Percentiles rank a stretch among this genome's conserved stretches.
phyloP scores from a whole-genome alignment of 2,797 vertebrate genomes.

The Okamejei kenojei region DNA sequence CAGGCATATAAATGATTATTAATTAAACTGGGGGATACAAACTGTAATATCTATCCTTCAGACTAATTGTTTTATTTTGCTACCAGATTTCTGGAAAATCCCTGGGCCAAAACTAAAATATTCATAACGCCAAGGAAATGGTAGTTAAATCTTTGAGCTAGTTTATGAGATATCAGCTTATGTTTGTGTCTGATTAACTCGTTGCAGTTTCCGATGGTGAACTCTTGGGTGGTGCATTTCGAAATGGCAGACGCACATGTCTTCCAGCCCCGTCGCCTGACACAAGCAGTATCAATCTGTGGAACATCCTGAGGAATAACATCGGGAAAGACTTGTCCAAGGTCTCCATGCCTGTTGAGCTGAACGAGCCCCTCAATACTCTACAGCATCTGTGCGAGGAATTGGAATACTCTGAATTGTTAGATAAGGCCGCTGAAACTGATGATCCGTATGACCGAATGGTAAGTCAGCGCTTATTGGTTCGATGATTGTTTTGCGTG shows the following conservation, averaged over 20 bases:
- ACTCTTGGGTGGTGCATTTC: conserved; percentile 82
- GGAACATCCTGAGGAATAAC: conserved; percentile 98
- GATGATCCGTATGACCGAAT: conserved; percentile 91
- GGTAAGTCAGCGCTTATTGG: conserved; percentile 58
- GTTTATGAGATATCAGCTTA: not conserved
- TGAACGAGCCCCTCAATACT: conserved; percentile 96
- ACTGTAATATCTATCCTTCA: not conserved
- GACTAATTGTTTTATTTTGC: conserved; percentile 3
- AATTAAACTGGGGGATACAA: not conserved
- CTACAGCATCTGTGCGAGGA: conserved; percentile 97
- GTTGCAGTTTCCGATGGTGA: conserved; percentile 85
- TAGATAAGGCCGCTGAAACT: conserved; percentile 90
- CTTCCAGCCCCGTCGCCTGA: conserved; percentile 87
- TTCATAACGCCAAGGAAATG: not conserved
- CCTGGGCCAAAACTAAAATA: not conserved
- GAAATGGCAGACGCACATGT: conserved; percentile 82
- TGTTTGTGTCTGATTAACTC: not conserved
- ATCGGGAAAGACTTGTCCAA: conserved; percentile 97
- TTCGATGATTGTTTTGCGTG: not conserved
- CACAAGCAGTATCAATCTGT: conserved; percentile 95
- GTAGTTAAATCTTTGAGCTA: not conserved
- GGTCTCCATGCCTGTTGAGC: conserved; percentile 97
- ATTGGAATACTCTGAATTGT: conserved; percentile 93
- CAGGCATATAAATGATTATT: not conserved
- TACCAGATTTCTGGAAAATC: not conserved